Evolutionary conservation across 2,113 vertebrate genomes (phyloP).

Genomic region (Myotis davidii): DNA sequence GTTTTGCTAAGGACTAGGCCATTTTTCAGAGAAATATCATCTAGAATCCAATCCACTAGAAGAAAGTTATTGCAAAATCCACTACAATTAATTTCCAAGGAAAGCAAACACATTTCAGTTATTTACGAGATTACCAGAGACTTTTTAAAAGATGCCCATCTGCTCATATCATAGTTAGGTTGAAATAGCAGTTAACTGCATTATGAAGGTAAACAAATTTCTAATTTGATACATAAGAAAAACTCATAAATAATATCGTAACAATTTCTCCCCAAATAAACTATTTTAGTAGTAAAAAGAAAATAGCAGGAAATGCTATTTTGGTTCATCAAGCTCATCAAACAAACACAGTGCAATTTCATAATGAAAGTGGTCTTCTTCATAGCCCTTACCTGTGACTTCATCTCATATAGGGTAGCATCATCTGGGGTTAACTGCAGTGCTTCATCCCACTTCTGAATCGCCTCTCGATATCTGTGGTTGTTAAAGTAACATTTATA

Average conservation of each 20-base stretch:
- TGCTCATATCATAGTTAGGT: not conserved
- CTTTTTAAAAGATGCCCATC: constrained; percentile 19
- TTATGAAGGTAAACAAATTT: constrained; percentile 50
- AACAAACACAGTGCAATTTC: not conserved
- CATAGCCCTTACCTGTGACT: constrained; percentile 92
- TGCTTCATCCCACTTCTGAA: constrained; percentile 96
- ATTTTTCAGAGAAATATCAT: constrained; percentile 30
- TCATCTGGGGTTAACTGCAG: constrained; percentile 95
- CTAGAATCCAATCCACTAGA: not conserved
- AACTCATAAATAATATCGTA: not conserved
- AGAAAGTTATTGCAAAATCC: not conserved
- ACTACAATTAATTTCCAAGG: constrained; percentile 12
- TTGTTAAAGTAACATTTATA: constrained; percentile 73
- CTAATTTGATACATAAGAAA: not conserved
- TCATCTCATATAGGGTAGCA: constrained; percentile 96
- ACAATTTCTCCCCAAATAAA: not conserved
- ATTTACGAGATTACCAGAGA: constrained; percentile 5
- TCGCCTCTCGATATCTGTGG: constrained; percentile 92
- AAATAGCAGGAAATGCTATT: not conserved
- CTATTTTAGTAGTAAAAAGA: not conserved
- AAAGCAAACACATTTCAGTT: not conserved
- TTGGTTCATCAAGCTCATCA: not conserved
- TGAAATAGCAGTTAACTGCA: constrained; percentile 25
- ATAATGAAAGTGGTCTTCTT: not conserved
- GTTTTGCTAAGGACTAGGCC: not conserved